Percentiles rank a stretch among this genome's conserved stretches.
These are phyloP conservation scores for Gibbula magus DNA, from an alignment of 2,888 invertebrate genomes.

Conservation along the genomic window DNA sequence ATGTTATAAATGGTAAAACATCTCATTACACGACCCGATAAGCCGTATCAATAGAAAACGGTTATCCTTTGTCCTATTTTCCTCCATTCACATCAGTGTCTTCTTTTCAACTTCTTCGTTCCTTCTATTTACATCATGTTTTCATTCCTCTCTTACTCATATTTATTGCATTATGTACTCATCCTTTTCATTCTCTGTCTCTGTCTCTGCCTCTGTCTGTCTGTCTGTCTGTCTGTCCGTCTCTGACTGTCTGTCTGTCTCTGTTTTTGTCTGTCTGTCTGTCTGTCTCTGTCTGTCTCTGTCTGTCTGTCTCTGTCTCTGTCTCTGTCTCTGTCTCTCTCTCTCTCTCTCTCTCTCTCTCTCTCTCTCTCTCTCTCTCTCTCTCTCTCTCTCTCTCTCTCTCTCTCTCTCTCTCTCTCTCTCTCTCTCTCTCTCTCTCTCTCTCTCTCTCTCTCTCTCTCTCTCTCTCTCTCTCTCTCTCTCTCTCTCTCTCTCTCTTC, in stretches of 20 bases:
- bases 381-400: neutral
- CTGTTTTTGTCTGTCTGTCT: neutral
- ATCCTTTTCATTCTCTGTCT: no score
- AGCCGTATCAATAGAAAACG: no score
- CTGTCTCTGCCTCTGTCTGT: no score
- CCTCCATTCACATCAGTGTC: no score
- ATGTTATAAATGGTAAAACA: no score
- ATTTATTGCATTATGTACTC: no score
- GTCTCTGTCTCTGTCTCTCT: neutral
- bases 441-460: conserved; percentile 23
- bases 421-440: conserved; percentile 25
- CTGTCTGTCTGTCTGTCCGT: no score
- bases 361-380: conserved; percentile 8
- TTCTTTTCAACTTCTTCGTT: neutral
- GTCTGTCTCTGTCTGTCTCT: neutral
- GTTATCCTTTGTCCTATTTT: no score
- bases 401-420: conserved; percentile 23
- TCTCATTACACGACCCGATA: no score
- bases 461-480: conserved; percentile 16
- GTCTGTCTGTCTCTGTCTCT: neutral
- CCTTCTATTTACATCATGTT: neutral
- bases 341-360: conserved; percentile 9
- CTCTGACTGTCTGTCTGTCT: no score
- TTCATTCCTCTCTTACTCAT: no score
- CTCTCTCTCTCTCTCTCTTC: conserved; percentile 16